Percentiles rank a stretch among this genome's conserved stretches.
phyloP scores from a whole-genome alignment of 2,888 invertebrate genomes.

The Drosophila histrio region DNA sequence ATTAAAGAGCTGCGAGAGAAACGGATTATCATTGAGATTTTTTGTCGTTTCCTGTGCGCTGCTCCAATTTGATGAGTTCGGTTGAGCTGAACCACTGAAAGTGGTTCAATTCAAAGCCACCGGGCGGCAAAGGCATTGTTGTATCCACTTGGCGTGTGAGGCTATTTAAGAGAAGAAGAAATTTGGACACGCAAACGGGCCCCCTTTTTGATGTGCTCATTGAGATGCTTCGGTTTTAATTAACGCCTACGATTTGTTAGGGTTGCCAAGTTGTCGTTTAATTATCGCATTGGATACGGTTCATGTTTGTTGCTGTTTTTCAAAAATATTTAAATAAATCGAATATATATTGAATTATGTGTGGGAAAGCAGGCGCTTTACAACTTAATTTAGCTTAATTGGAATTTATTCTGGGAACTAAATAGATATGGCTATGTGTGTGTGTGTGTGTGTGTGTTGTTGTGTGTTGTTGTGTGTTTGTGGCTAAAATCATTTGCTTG shows the following conservation, averaged over 20 bases:
- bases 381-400: conserved; percentile 53
- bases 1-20: conserved; percentile 56
- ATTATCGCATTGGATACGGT: conserved; percentile 41
- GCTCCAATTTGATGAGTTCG: conserved; percentile 33
- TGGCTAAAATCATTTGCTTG: conserved; percentile 74
- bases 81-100: conserved; percentile 19
- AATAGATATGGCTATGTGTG: not conserved
- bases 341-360: conserved; percentile 59
- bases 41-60: conserved; percentile 64
- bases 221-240: conserved; percentile 48
- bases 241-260: conserved; percentile 64
- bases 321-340: conserved; percentile 63
- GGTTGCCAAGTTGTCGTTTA: conserved; percentile 50
- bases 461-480: conserved; percentile 7
- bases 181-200: conserved; percentile 52
- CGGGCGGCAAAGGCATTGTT: conserved; percentile 40
- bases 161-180: conserved; percentile 26
- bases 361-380: conserved; percentile 49
- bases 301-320: not conserved
- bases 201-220: conserved; percentile 51
- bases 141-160: conserved; percentile 37
- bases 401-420: conserved; percentile 50
- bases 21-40: conserved; percentile 65
- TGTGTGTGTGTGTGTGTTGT: not conserved
- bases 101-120: conserved; percentile 34